These are phyloP conservation scores for Morone chrysops DNA, from an alignment of 2,113 vertebrate genomes.

Conservation along the genomic window DNA sequence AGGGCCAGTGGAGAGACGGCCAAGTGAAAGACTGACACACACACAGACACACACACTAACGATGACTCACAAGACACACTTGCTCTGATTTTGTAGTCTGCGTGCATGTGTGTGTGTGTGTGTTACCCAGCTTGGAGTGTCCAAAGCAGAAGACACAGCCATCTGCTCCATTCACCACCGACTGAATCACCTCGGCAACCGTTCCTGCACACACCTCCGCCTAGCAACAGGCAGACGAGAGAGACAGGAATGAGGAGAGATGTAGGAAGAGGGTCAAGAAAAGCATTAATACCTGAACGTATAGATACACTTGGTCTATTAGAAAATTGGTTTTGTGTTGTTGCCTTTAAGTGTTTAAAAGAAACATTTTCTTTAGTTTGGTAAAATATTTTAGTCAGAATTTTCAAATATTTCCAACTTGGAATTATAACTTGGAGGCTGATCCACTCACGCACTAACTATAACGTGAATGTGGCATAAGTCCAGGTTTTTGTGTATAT, in stretches of 20 bases:
- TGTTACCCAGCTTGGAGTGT: constrained; percentile 94
- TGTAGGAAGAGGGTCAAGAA: neutral
- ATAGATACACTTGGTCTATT: neutral
- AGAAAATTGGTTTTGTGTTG: neutral
- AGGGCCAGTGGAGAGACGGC: constrained; percentile 58
- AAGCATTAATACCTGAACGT: neutral
- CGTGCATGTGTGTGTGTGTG: constrained; percentile 32
- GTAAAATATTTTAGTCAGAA: neutral
- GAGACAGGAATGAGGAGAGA: constrained; percentile 8
- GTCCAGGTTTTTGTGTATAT: neutral
- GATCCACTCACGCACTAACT: neutral
- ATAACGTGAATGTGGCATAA: neutral
- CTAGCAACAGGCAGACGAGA: constrained; percentile 78
- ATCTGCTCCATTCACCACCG: constrained; percentile 97
- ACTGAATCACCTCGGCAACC: constrained; percentile 98
- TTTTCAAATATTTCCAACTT: neutral
- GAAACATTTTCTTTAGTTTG: neutral
- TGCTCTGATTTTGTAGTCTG: constrained; percentile 19
- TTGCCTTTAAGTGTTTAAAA: neutral
- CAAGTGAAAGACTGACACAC: constrained; percentile 69
- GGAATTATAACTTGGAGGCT: neutral
- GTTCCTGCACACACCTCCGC: constrained; percentile 97
- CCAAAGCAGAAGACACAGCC: constrained; percentile 99
- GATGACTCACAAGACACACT: constrained; percentile 47
- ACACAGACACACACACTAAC: constrained; percentile 62